Evolutionary conservation across 2,113 vertebrate genomes (phyloP).

Genomic region (Leptodactylus fuscus): DNA sequence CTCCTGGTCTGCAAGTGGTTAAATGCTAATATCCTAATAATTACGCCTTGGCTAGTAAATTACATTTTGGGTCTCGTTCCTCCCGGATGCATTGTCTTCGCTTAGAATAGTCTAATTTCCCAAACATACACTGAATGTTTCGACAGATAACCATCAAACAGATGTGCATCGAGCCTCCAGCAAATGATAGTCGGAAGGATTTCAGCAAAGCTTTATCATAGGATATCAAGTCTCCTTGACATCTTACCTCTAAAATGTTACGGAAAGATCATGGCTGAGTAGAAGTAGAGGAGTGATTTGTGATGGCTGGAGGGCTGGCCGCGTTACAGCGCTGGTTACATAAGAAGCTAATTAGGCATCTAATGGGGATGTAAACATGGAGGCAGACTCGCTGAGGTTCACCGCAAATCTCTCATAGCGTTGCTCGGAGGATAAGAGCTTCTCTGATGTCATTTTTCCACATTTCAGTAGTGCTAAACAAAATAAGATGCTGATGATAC

Average conservation of each 20-base stretch:
- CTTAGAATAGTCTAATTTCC: background rate
- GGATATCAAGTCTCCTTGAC: background rate
- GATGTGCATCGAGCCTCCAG: slow-evolving; percentile 14
- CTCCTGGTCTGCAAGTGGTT: background rate
- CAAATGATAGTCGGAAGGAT: background rate
- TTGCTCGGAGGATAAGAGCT: background rate
- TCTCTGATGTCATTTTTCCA: background rate
- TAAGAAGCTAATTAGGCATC: slow-evolving; percentile 14
- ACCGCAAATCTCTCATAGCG: background rate
- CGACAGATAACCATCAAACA: slow-evolving; percentile 20
- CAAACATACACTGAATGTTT: slow-evolving; percentile 29
- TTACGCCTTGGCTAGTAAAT: background rate
- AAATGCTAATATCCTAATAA: background rate
- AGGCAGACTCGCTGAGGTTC: background rate
- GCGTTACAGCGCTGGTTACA: background rate
- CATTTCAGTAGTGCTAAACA: no score
- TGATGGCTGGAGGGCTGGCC: background rate
- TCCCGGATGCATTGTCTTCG: background rate
- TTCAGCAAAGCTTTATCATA: background rate
- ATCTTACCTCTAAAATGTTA: background rate
- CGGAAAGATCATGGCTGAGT: background rate
- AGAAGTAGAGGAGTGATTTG: background rate
- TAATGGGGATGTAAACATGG: slow-evolving; percentile 34
- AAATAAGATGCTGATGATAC: background rate
- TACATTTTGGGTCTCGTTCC: background rate